These are phyloP conservation scores for Didymodactylos carnosus DNA, from an alignment of 2,888 invertebrate genomes.

Conservation along the genomic window DNA sequence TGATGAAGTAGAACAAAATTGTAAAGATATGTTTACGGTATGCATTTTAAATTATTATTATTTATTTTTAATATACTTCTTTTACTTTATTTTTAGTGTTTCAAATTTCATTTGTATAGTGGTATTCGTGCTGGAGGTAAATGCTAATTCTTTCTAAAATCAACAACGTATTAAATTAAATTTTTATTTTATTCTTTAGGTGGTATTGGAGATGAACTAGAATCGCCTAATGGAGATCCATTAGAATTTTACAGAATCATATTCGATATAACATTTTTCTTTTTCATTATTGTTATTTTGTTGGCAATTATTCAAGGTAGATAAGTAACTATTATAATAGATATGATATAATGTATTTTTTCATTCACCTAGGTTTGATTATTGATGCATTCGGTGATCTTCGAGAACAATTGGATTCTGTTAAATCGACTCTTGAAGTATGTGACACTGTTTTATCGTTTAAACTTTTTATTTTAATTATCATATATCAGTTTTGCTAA, in stretches of 20 bases:
- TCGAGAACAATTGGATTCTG: constrained; percentile 95
- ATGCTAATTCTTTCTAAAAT: too few relatives aligned
- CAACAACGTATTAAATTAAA: too few relatives aligned
- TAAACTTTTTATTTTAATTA: not conserved
- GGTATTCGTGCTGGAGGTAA: constrained; percentile 96
- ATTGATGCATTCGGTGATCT: constrained; percentile 99
- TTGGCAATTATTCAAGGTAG: constrained; percentile 93
- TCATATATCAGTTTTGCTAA: not conserved
- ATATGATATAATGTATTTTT: not conserved
- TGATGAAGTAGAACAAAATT: constrained; percentile 74
- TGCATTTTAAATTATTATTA: constrained; percentile 18
- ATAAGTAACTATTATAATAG: not conserved
- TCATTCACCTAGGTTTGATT: constrained; percentile 65
- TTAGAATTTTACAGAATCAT: constrained; percentile 89
- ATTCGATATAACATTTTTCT: constrained; percentile 99
- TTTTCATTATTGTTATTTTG: constrained; percentile 96
- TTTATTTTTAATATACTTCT: not conserved
- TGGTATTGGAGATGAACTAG: constrained; percentile 88
- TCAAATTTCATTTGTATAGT: constrained; percentile 96
- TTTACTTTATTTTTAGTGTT: constrained; percentile 55
- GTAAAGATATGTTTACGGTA: constrained; percentile 93
- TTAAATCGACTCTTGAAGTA: constrained; percentile 88
- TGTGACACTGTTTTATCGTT: too few relatives aligned
- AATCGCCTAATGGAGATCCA: constrained; percentile 89
- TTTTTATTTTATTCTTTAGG: too few relatives aligned